These are phyloP conservation scores for Scomberomorus guttatus DNA, from an alignment of 2,797 vertebrate species.

Conservation along the genomic window DNA sequence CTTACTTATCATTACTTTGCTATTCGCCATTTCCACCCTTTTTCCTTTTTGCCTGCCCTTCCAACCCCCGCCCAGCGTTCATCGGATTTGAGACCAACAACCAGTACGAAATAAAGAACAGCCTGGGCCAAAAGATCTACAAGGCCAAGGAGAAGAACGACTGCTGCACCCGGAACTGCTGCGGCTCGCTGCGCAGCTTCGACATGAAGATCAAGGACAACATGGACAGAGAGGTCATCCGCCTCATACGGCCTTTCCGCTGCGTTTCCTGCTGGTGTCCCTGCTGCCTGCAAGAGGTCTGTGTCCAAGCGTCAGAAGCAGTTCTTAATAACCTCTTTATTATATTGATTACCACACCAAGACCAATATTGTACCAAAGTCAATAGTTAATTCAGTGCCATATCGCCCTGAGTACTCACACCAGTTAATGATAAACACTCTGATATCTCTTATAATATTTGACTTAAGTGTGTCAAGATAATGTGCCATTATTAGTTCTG, in stretches of 20 bases:
- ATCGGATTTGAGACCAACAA: constrained; percentile 91
- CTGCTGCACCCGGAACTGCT: constrained; percentile 93
- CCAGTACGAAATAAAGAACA: constrained; percentile 92
- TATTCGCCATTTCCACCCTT: rapidly evolving
- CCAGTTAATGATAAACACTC: not conserved
- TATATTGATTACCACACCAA: not conserved
- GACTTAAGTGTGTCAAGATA: not conserved
- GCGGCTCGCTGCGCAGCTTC: constrained; percentile 90
- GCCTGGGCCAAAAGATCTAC: constrained; percentile 89
- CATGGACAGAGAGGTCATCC: constrained; percentile 89
- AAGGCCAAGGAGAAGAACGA: constrained; percentile 91
- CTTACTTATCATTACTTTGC: not conserved
- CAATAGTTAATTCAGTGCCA: not conserved
- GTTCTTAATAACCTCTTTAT: not conserved
- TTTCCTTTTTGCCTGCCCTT: not conserved
- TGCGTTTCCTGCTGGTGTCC: constrained; percentile 92
- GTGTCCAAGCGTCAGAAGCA: not conserved
- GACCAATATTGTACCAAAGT: constrained; percentile 1
- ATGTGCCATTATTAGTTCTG: not conserved
- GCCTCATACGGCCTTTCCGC: constrained; percentile 89
- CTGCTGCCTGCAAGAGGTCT: constrained; percentile 92
- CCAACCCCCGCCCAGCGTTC: constrained; percentile 77
- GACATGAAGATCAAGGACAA: constrained; percentile 91
- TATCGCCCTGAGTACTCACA: not conserved
- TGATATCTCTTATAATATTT: not conserved